phyloP scores from a whole-genome alignment of 2,888 invertebrate genomes.

The Pachydiplax longipennis region DNA sequence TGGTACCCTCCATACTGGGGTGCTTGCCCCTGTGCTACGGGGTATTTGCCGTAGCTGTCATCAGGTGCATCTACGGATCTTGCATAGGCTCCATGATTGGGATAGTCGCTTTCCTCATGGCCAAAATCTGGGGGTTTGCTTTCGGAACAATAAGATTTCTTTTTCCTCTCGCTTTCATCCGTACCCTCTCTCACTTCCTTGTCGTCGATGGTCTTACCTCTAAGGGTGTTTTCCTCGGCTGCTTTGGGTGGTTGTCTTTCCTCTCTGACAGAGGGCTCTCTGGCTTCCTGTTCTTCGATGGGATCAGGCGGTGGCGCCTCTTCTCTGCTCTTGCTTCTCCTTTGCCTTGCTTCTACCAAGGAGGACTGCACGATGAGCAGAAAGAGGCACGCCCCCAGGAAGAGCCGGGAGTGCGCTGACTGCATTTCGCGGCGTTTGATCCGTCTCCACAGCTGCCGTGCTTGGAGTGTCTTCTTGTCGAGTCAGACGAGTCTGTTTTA shows the following conservation, averaged over 20 bases:
- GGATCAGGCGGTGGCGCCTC: not conserved
- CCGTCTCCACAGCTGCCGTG: not conserved
- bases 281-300: not conserved
- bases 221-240: not conserved
- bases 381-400: constrained; percentile 1
- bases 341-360: not conserved
- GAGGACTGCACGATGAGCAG: not conserved
- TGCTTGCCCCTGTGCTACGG: not conserved
- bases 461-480: constrained; percentile 17
- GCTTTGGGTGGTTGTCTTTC: not conserved
- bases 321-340: not conserved
- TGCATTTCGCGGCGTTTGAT: not conserved
- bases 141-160: constrained; percentile 4
- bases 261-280: not conserved
- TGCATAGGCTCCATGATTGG: not conserved
- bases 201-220: not conserved
- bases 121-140: not conserved
- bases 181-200: not conserved
- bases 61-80: not conserved
- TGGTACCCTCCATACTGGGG: not conserved
- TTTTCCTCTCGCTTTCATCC: not conserved
- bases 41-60: not conserved
- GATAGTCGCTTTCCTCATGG: not conserved
- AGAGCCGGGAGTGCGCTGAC: not conserved
- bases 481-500: constrained; percentile 15